These are phyloP conservation scores for Psittacus erithacus DNA, from an alignment of 2,113 vertebrate species.

Conservation along the genomic window DNA sequence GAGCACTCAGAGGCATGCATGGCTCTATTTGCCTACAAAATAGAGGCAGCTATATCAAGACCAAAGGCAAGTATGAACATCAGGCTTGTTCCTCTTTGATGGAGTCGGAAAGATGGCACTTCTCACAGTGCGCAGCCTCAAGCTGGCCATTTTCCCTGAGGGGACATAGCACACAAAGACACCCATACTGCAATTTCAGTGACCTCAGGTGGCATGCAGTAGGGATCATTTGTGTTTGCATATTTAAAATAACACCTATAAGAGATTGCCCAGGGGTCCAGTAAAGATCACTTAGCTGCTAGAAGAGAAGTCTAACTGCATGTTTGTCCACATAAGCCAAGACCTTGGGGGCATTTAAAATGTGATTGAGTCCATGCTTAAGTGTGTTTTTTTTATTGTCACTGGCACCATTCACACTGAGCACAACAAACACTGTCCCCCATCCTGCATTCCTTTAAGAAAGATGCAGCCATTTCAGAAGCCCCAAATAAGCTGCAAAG, in stretches of 20 bases:
- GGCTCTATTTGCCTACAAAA: not conserved
- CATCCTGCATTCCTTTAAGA: not conserved
- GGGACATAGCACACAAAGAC: not conserved
- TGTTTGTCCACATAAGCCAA: not conserved
- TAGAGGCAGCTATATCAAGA: not conserved
- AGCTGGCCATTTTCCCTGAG: not conserved
- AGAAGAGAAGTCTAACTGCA: not conserved
- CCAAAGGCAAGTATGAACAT: not conserved
- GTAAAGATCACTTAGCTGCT: conserved; percentile 18
- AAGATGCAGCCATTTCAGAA: not conserved
- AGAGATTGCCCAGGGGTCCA: conserved; percentile 16
- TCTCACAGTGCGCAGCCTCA: not conserved
- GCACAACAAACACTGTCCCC: not conserved
- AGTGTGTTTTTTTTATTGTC: not conserved
- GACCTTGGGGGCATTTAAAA: not conserved
- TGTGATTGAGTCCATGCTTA: not conserved
- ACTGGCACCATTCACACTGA: not conserved
- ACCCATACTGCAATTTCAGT: not conserved
- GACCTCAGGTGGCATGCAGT: conserved; percentile 15
- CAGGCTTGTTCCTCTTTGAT: not conserved
- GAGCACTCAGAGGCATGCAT: not conserved
- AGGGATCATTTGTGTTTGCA: not conserved
- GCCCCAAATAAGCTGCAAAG: not conserved
- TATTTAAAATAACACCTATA: conserved; percentile 9
- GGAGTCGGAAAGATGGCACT: not conserved